phyloP scores from a whole-genome alignment of 2,797 vertebrate genomes.

The Pseudomugil tenellus region DNA sequence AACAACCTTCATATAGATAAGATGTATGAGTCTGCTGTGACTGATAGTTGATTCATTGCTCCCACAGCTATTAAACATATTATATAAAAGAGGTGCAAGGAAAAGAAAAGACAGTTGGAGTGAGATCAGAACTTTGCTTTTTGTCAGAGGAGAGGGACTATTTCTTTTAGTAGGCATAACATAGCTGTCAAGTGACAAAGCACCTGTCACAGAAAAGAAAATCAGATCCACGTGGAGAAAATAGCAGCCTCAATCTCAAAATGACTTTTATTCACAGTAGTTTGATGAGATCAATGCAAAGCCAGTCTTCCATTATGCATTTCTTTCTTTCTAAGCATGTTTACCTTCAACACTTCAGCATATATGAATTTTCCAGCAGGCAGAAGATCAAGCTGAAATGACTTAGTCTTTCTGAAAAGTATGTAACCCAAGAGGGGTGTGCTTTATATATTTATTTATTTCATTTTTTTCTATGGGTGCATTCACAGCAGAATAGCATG shows the following conservation, averaged over 20 bases:
- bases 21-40: conserved; percentile 50
- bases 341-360: not conserved
- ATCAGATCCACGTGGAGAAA: conserved; percentile 34
- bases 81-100: conserved; percentile 55
- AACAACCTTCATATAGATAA: conserved; percentile 23
- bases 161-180: conserved; percentile 55
- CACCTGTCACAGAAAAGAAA: conserved; percentile 36
- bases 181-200: conserved; percentile 55
- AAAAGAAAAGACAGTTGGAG: conserved; percentile 5
- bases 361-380: not conserved
- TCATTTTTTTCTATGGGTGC: no score
- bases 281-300: conserved; percentile 1
- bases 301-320: not conserved
- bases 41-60: conserved; percentile 60
- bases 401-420: no score
- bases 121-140: conserved; percentile 52
- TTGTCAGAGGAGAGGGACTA: conserved; percentile 37
- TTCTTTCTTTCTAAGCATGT: not conserved
- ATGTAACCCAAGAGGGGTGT: no score
- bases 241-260: conserved; percentile 24
- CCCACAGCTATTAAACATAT: conserved; percentile 54
- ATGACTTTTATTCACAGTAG: conserved; percentile 4
- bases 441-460: no score
- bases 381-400: not conserved
- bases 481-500: no score